These are phyloP conservation scores for Eurytoma adleriae DNA, from an alignment of 2,888 invertebrate genomes.

Conservation along the genomic window DNA sequence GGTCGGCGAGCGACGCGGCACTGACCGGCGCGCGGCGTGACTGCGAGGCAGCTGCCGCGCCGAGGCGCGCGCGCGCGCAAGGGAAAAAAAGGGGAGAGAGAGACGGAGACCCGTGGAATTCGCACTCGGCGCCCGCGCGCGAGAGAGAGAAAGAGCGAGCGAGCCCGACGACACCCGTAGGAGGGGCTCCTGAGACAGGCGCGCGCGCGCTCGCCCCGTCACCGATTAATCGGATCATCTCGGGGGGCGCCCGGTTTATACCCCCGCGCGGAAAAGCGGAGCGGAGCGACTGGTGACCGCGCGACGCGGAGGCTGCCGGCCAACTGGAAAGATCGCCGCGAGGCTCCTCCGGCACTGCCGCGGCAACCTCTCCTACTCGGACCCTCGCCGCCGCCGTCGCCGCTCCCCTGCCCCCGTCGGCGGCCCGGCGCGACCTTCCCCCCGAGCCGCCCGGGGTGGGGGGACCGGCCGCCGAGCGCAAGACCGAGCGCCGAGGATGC, in stretches of 20 bases:
- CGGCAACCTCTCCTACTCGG: constrained; percentile 14
- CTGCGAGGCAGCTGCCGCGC: constrained; percentile 4
- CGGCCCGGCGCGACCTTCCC: neutral
- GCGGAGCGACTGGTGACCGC: neutral
- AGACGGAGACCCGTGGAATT: constrained; percentile 35
- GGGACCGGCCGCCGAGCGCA: too few species aligned
- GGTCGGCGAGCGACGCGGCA: constrained; percentile 27
- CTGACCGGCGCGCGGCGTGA: constrained; percentile 40
- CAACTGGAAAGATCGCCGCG: constrained; percentile 55
- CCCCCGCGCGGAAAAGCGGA: neutral
- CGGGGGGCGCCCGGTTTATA: neutral
- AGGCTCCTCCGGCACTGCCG: neutral
- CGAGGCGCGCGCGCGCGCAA: constrained; percentile 6
- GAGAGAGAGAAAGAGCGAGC: constrained; percentile 23
- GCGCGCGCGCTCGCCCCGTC: neutral
- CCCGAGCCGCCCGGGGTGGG: too few species aligned
- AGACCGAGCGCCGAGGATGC: too few species aligned
- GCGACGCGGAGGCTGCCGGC: constrained; percentile 52
- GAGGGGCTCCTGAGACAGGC: neutral
- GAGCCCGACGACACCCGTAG: neutral
- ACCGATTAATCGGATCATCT: constrained; percentile 40
- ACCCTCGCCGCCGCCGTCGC: neutral
- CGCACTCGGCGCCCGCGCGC: constrained; percentile 21
- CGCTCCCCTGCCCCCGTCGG: neutral
- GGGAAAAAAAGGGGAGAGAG: constrained; percentile 12